Evolutionary conservation across 2,888 invertebrate genomes (phyloP).

Genomic region (Resseliella maxima): DNA sequence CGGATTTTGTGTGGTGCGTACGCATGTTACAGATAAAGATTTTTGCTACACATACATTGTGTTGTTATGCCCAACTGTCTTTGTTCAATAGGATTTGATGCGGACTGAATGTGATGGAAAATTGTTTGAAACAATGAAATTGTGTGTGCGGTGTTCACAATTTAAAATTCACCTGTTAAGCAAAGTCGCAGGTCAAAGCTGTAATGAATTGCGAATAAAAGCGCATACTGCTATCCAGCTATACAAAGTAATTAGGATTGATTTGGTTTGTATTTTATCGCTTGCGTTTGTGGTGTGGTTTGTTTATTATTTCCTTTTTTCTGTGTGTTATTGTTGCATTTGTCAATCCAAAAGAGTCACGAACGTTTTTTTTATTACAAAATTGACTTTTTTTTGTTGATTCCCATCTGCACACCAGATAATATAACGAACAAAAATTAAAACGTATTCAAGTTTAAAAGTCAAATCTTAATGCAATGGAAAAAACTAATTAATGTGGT

Average conservation of each 20-base stretch:
- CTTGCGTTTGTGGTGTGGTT: neutral
- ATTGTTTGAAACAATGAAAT: slow-evolving; percentile 8
- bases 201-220: neutral
- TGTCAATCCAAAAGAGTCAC: slow-evolving; percentile 35
- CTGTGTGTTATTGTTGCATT: neutral
- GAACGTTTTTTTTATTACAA: slow-evolving; percentile 17
- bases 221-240: neutral
- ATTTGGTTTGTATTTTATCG: neutral
- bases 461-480: neutral
- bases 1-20: slow-evolving; percentile 8
- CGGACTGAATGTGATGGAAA: neutral
- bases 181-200: slow-evolving; percentile 15
- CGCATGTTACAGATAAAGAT: neutral
- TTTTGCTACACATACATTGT: neutral
- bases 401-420: neutral
- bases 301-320: neutral
- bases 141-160: neutral
- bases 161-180: slow-evolving; percentile 5
- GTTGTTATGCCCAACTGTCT: neutral
- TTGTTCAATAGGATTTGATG: neutral
- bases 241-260: slow-evolving; percentile 16
- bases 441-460: slow-evolving; percentile 12
- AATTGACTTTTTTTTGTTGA: slow-evolving; percentile 15
- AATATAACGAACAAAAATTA: neutral
- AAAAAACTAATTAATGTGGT: neutral